Evolutionary conservation across 2,888 invertebrate genomes (phyloP).

Genomic region (Hedychridium roseum): DNA sequence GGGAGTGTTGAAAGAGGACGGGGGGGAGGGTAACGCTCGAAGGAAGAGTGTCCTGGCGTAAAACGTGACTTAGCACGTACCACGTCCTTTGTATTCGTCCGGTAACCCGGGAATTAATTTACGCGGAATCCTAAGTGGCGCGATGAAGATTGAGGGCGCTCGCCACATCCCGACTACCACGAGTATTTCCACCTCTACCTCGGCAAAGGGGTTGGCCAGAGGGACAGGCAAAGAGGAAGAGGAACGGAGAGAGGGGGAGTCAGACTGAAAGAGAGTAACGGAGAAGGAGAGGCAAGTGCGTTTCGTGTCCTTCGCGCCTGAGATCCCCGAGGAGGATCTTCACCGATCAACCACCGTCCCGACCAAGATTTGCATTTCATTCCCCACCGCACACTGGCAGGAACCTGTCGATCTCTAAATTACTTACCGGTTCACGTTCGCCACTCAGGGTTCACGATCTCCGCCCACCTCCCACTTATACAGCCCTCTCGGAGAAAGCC

Average conservation of each 20-base stretch:
- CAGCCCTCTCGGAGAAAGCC: not conserved
- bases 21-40: too few relatives aligned
- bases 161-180: slow-evolving; percentile 24
- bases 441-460: too few relatives aligned
- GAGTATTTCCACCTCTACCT: slow-evolving; percentile 34
- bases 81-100: slow-evolving; percentile 27
- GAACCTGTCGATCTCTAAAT: slow-evolving; percentile 37
- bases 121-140: slow-evolving; percentile 32
- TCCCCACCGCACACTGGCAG: slow-evolving; percentile 11
- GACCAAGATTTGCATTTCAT: slow-evolving; percentile 40
- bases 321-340: slow-evolving; percentile 35
- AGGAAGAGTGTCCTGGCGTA: slow-evolving; percentile 13
- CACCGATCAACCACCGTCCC: slow-evolving; percentile 34
- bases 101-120: slow-evolving; percentile 38
- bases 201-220: too few relatives aligned
- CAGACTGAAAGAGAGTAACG: too few relatives aligned
- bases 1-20: too few relatives aligned
- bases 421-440: slow-evolving; percentile 40
- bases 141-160: slow-evolving; percentile 40
- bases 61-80: slow-evolving; percentile 31
- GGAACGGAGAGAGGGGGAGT: too few relatives aligned
- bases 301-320: slow-evolving; percentile 24
- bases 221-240: too few relatives aligned
- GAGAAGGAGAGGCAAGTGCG: too few relatives aligned
- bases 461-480: not conserved